These are phyloP conservation scores for Miichthys miiuy DNA, from an alignment of 2,797 vertebrate genomes.

Conservation along the genomic window DNA sequence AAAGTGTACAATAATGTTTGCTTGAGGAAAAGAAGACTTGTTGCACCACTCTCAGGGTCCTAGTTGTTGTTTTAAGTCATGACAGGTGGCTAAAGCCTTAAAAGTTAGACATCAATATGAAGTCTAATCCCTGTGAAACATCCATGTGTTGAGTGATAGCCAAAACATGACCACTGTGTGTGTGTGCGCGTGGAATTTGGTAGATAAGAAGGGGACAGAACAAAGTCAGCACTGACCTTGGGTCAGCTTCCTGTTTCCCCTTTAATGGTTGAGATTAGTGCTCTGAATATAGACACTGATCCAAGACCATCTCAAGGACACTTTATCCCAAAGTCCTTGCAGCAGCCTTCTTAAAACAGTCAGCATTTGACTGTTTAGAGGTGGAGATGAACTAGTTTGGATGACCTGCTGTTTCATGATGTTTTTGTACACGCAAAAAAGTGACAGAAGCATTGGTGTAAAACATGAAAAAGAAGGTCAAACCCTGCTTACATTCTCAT, in stretches of 20 bases:
- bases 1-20: background rate
- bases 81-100: background rate
- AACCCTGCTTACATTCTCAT: background rate
- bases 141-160: constrained; percentile 5
- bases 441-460: background rate
- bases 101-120: constrained; percentile 19
- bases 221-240: constrained; percentile 71
- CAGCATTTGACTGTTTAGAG: constrained; percentile 5
- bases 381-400: background rate
- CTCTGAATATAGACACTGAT: constrained; percentile 79
- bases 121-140: constrained; percentile 31
- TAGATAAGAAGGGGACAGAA: constrained; percentile 58
- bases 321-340: constrained; percentile 76
- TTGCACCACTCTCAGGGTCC: background rate
- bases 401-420: background rate
- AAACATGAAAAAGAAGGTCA: background rate
- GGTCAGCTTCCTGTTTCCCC: constrained; percentile 79
- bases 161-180: background rate
- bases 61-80: constrained; percentile 19
- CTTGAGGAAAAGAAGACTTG: background rate
- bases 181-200: constrained; percentile 25
- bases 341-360: constrained; percentile 37
- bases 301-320: constrained; percentile 71
- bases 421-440: background rate
- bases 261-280: constrained; percentile 77